These are phyloP conservation scores for Rhingia campestris DNA, from an alignment of 2,888 invertebrate genomes.

Conservation along the genomic window DNA sequence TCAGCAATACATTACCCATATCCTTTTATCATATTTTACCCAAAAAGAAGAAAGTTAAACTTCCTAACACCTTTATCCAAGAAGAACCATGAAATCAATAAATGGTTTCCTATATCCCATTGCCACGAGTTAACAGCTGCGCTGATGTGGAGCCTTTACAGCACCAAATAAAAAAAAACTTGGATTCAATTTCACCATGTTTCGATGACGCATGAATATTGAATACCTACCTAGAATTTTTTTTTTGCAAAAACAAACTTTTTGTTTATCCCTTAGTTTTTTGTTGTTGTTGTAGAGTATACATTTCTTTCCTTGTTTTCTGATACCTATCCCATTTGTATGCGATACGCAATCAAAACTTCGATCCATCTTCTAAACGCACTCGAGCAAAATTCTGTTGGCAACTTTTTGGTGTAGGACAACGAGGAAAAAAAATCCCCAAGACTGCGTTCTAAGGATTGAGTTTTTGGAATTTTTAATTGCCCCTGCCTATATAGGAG, in stretches of 20 bases:
- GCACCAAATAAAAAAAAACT: slow-evolving; percentile 17
- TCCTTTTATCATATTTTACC: not conserved
- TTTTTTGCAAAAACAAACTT: not conserved
- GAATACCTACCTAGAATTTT: not conserved
- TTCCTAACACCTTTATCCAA: slow-evolving; percentile 48
- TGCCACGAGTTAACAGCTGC: not conserved
- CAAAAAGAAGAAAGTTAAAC: slow-evolving; percentile 22
- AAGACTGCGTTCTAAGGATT: slow-evolving; percentile 23
- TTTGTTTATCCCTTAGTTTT: not conserved
- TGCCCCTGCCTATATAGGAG: slow-evolving; percentile 9
- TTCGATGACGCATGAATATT: slow-evolving; percentile 39
- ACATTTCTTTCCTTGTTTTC: not conserved
- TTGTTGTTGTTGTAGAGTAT: not conserved
- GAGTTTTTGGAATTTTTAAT: slow-evolving; percentile 61
- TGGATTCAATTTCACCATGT: slow-evolving; percentile 46
- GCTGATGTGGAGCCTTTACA: not conserved
- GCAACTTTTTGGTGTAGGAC: not conserved
- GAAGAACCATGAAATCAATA: slow-evolving; percentile 20
- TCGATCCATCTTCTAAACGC: slow-evolving; percentile 31
- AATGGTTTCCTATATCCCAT: slow-evolving; percentile 8
- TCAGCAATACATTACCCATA: slow-evolving; percentile 2
- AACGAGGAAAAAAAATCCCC: not conserved
- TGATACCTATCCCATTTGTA: not conserved
- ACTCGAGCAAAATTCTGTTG: not conserved
- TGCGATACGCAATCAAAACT: slow-evolving; percentile 8